Base-by-base conservation (phyloP, 2,888 invertebrate species). In the Agrochola macilenta region DNA sequence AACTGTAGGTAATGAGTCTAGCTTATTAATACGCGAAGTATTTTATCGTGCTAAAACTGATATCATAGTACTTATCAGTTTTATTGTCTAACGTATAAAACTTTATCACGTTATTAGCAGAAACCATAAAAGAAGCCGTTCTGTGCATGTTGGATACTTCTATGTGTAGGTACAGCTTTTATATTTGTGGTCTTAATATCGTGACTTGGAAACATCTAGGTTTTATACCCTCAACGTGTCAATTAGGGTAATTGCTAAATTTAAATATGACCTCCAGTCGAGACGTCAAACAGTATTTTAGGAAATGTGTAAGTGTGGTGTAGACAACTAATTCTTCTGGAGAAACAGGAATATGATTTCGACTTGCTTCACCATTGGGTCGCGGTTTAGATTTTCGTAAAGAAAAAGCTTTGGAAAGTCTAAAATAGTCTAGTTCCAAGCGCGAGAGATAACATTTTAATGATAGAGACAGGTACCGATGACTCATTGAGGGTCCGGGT, bases 31-130 rank as follows among this genome's bases (percentile, higher is more conserved):
- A 57, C 61, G 20, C 23, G 11, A 71, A 65, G n/a, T 57, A 54
- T n/a, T 79, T 57, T 69, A 60, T 49, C 35, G 61, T 60, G 77
- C 23, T 83, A 70, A 81, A 78, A 66, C 63, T 88, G 87, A 88
- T 80, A 86, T 87, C 86, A 86, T 69, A 73, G 58, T 54, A 68
- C 60, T 66, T 61, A 87, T 83, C 71, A 87, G 61, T 79, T 84
- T 87, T 81, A 87, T 76, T 75, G 79, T 88, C 52, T 63, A 76
- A 58, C 63, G 43, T 73, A 83, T 86, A 86, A 88, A 83, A 83
- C 84, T 88, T 76, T 88, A 82, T 76, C 49, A 70, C 35, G 76
- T 78, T 78, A 84, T 87, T 79, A 84, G 66, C 76, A 64, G 52
- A 69, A 79, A 70, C 52, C 73, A 86, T 87, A 78, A 88, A 87